A percentile compares a stretch with the other conserved stretches of the same genome.
Conservation (phyloP, 2,113 vertebrate species). For the Meles meles region DNA sequence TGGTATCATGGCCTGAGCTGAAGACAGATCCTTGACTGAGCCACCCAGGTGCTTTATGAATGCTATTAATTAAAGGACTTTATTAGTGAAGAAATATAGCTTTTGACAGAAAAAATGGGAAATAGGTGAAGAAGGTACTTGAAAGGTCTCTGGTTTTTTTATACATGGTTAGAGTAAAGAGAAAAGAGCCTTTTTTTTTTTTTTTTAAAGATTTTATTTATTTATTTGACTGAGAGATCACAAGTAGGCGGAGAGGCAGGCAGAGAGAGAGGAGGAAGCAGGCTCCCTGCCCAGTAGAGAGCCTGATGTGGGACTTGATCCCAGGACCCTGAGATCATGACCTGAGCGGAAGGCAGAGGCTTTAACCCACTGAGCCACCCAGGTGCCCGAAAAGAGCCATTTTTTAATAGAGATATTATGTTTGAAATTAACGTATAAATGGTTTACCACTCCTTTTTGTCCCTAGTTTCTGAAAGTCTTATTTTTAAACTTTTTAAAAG, state of each 20-base stretch:
- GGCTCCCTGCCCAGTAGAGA: no score
- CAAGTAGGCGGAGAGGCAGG: no score
- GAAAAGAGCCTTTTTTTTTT: not conserved
- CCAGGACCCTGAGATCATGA: no score
- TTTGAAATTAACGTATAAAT: not conserved
- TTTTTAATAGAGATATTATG: not conserved
- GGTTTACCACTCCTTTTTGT: not conserved
- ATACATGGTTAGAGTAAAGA: not conserved
- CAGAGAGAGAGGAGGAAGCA: no score
- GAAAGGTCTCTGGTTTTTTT: not conserved
- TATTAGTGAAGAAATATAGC: not conserved
- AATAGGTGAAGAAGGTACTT: not conserved
- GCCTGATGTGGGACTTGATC: no score
- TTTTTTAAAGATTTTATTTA: no score
- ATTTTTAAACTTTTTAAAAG: not conserved
- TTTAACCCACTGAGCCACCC: no score
- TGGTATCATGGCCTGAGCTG: no score
- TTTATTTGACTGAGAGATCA: no score
- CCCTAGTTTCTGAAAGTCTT: not conserved
- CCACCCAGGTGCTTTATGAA: not conserved
- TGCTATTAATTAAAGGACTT: conserved; percentile 2
- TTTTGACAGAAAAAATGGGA: not conserved
- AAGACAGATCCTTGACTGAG: no score
- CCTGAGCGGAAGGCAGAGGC: no score
- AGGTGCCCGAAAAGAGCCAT: no score